Conservation (phyloP, 2,888 invertebrate genomes). For the Cryptophagus acutangulus region DNA sequence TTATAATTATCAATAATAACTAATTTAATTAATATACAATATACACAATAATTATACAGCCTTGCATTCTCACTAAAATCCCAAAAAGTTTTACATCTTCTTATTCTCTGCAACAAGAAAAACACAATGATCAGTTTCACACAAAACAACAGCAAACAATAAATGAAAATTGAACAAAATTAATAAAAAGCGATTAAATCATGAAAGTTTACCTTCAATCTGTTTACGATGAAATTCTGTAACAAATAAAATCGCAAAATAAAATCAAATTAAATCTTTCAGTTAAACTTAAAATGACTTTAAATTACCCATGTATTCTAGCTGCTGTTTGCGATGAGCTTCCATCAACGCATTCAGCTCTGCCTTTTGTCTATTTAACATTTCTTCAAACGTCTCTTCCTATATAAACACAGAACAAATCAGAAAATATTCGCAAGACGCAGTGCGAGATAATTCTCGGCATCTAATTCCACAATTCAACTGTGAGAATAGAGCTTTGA, state of each 20-base stretch:
- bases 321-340: conserved; percentile 51
- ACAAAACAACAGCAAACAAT: too few relatives aligned
- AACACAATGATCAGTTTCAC: too few relatives aligned
- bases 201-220: conserved; percentile 31
- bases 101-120: conserved; percentile 38
- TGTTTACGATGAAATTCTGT: conserved; percentile 38
- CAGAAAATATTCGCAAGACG: conserved; percentile 9
- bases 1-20: conserved; percentile 30
- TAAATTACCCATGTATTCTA: conserved; percentile 46
- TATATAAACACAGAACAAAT: conserved; percentile 28
- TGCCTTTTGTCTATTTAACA: conserved; percentile 52
- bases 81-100: conserved; percentile 34
- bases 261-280: conserved; percentile 20
- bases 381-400: conserved; percentile 48
- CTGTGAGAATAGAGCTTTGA: too few relatives aligned
- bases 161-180: conserved; percentile 10
- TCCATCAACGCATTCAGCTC: conserved; percentile 53
- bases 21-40: conserved; percentile 41
- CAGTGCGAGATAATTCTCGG: too few relatives aligned
- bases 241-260: too few relatives aligned
- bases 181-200: conserved; percentile 10
- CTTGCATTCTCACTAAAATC: conserved; percentile 43
- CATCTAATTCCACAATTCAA: too few relatives aligned
- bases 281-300: conserved; percentile 18
- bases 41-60: conserved; percentile 47